phyloP scores from a whole-genome alignment of 2,888 invertebrate species.

The Acronicta alni region DNA sequence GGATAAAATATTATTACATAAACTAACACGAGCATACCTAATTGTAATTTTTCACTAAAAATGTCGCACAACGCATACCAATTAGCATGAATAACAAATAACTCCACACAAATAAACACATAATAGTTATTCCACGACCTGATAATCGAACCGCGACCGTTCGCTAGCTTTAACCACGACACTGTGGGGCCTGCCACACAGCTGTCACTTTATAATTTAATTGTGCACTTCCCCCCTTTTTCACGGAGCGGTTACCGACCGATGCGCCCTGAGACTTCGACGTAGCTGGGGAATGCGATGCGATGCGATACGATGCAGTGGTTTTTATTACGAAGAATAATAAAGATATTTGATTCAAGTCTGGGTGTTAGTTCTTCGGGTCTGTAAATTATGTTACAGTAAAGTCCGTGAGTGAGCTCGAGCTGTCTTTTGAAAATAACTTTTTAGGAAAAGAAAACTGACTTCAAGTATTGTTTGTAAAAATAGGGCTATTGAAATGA shows the following conservation, averaged over 20 bases:
- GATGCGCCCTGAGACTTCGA: conserved; percentile 34
- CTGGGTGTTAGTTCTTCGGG: no score
- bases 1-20: no score
- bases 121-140: conserved; percentile 7
- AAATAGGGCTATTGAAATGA: no score
- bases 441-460: no score
- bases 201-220: conserved; percentile 83
- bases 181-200: conserved; percentile 64
- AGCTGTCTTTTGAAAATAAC: no score
- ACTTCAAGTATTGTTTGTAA: no score
- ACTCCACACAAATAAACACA: background rate
- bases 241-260: conserved; percentile 57
- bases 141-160: conserved; percentile 54
- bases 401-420: no score
- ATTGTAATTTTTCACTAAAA: no score
- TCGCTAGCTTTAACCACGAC: conserved; percentile 45
- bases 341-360: no score
- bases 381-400: no score
- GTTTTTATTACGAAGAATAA: background rate
- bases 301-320: background rate
- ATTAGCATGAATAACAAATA: conserved; percentile 11
- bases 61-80: background rate
- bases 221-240: conserved; percentile 78
- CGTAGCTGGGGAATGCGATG: conserved; percentile 13
- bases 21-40: no score